Conservation (phyloP, 2,113 vertebrate genomes). For the Labrus mixtus region DNA sequence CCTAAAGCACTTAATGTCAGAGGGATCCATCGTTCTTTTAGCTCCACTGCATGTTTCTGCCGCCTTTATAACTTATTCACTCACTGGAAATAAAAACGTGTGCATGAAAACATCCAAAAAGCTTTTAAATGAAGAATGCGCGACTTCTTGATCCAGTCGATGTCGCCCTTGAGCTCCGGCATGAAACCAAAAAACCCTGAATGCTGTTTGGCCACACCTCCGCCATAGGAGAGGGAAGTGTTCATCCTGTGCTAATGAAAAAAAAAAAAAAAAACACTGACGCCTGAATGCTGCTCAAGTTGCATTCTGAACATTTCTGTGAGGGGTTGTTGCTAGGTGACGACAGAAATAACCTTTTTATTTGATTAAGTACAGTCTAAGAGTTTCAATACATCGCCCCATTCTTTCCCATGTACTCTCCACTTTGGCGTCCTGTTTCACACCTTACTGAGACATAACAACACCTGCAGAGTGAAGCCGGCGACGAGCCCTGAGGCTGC, state of each 20-base stretch:
- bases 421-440: background rate
- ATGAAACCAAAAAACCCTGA: too few species aligned
- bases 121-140: too few species aligned
- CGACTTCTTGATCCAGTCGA: too few species aligned
- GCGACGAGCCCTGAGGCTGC: constrained; percentile 24
- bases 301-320: constrained; percentile 32
- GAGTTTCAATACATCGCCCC: background rate
- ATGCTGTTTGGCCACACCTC: too few species aligned
- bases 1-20: too few species aligned
- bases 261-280: constrained; percentile 25
- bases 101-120: too few species aligned
- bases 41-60: too few species aligned
- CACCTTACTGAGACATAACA: too few species aligned
- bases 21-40: too few species aligned
- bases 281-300: background rate
- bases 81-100: too few species aligned
- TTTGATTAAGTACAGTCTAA: background rate
- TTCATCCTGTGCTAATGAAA: background rate
- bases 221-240: background rate
- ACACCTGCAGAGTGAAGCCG: background rate
- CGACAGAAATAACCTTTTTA: background rate
- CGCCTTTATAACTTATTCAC: too few species aligned
- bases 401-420: accelerated
- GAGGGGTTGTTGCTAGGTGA: background rate
- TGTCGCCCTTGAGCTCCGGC: too few species aligned